Base-by-base conservation (phyloP, 2,797 vertebrate genomes). In the Coreius guichenoti region DNA sequence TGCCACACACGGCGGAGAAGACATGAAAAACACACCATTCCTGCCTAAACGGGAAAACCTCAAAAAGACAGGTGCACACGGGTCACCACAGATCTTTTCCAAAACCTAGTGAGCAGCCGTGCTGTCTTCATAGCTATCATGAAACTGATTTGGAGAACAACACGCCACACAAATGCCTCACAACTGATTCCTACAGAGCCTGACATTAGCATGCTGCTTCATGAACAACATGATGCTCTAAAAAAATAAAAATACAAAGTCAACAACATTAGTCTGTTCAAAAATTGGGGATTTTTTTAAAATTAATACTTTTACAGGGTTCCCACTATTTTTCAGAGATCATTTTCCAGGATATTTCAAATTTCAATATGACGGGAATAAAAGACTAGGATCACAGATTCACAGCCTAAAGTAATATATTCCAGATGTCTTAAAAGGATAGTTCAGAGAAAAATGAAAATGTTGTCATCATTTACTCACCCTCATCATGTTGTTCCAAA, bases 11-110 rank as follows among this genome's bases (percentile, higher is more conserved):
- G 33, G 14, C 6, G 33, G 8, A 72, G 43, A 80, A 31, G 68
- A 73, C 11, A 65, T 13, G 26, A 83, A 14, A 83, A 77, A 54
- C 21, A 74, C 56, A 67, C 33, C 6, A 26, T 67, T 51, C 45
- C 33, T 19, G 33, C 21, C 70, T 65, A 70, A 81, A 56, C 1
- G 47, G 47, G 16, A 12, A 54, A 43, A 56, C 19, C 19, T 74
- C 17, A 7, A 43, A 61, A 47, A 82, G 69, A 74, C 81, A 63
- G 39, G 74, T 14, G 33, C 49, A 29, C 49, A 13, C 0, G 5
- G 49, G 54, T 23, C 67, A 29, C 16, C 9, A 17, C 17, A 81
- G 31, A 17, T 70, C 14, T 43, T 49, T 5, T 39, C 29, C 19
- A 31, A 51, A 51, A n/a, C 14, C 23, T 26, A 0, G 23, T 26